These are phyloP conservation scores for Chaitophorus viminalis DNA, from an alignment of 2,888 invertebrate species.

Conservation along the genomic window DNA sequence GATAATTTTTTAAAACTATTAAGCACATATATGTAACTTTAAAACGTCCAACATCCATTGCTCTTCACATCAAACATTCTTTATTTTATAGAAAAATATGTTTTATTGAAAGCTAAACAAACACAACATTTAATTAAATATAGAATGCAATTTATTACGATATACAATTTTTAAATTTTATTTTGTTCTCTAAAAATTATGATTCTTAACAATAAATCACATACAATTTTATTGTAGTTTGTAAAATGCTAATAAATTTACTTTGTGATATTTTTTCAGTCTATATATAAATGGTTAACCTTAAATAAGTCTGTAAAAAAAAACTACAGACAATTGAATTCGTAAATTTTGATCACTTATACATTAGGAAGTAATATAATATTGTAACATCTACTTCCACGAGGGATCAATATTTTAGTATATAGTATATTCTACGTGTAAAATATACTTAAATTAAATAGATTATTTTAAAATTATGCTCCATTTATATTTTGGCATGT, in stretches of 20 bases:
- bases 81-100: conserved; percentile 45
- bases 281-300: conserved; percentile 43
- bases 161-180: conserved; percentile 47
- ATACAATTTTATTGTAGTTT: conserved; percentile 35
- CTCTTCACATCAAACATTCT: conserved; percentile 25
- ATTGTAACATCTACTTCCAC: conserved; percentile 12
- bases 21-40: conserved; percentile 49
- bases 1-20: not conserved
- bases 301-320: conserved; percentile 35
- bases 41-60: conserved; percentile 39
- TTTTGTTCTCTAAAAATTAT: conserved; percentile 45
- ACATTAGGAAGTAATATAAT: conserved; percentile 1
- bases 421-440: conserved; percentile 13
- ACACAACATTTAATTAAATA: conserved; percentile 48
- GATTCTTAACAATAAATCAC: conserved; percentile 32
- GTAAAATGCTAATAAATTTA: conserved; percentile 50
- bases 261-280: conserved; percentile 46
- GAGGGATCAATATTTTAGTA: not conserved
- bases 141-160: conserved; percentile 51
- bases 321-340: conserved; percentile 35
- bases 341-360: conserved; percentile 44
- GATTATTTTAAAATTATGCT: conserved; percentile 28
- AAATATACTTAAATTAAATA: conserved; percentile 4
- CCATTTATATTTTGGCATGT: conserved; percentile 47
- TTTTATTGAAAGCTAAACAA: conserved; percentile 46